phyloP scores from a whole-genome alignment of 1,140 invertebrate species.

The Choristoneura fumiferana region DNA sequence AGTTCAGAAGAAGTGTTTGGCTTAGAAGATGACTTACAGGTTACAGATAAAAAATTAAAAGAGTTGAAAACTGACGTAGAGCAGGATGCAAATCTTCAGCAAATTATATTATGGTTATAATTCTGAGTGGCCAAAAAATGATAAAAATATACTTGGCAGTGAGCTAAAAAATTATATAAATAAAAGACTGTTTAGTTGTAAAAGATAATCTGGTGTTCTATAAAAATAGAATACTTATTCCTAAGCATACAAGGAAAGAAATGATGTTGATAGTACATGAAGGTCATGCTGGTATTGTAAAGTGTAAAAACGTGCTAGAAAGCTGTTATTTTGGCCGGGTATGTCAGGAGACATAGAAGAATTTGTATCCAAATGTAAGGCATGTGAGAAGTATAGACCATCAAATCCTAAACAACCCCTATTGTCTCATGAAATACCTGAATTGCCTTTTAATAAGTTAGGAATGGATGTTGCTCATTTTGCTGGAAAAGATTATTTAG shows the following conservation, averaged over 20 bases:
- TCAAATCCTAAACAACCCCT: neutral
- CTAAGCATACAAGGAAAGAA: neutral
- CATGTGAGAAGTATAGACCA: constrained; percentile 2
- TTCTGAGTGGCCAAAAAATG: neutral
- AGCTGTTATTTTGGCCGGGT: constrained; percentile 9
- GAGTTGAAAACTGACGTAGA: neutral
- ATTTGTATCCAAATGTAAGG: neutral
- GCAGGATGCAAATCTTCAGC: neutral
- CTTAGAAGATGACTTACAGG: neutral
- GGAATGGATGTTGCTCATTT: constrained; percentile 8
- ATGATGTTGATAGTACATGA: neutral
- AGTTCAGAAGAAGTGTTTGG: neutral
- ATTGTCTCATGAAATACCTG: neutral
- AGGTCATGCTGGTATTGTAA: constrained; percentile 10
- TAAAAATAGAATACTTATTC: neutral
- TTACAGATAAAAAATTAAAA: neutral
- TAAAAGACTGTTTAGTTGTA: neutral
- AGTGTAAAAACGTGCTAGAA: constrained; percentile 16
- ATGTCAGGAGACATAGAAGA: constrained; percentile 7
- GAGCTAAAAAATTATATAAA: neutral
- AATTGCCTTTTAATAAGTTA: constrained; percentile 6
- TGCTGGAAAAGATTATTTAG: neutral
- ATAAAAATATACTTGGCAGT: neutral
- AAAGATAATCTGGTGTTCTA: neutral
- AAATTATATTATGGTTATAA: neutral